These are phyloP conservation scores for Pyralis farinalis DNA, from an alignment of 2,888 invertebrate species.

Conservation along the genomic window DNA sequence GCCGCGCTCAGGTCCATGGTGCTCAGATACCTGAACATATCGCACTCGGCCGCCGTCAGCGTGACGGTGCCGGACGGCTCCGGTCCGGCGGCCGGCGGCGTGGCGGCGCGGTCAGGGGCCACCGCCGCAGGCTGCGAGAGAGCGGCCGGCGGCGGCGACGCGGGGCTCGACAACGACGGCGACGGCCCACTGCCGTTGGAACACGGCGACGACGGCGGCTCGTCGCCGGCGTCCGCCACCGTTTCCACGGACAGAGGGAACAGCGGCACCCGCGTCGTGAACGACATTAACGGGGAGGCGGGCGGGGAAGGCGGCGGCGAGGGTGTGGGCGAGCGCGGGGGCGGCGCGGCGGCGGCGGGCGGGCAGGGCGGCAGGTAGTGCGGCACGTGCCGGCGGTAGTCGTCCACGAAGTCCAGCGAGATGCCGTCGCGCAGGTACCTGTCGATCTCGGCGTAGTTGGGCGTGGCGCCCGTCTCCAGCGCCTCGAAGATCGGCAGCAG, in stretches of 20 bases:
- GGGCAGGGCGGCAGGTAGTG: constrained; percentile 26
- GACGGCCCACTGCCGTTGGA: neutral
- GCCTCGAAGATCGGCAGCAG: constrained; percentile 76
- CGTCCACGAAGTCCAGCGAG: constrained; percentile 60
- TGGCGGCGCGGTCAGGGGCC: constrained; percentile 2
- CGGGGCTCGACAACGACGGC: constrained; percentile 8
- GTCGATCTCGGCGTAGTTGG: constrained; percentile 59
- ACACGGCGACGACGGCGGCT: constrained; percentile 6
- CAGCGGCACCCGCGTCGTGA: neutral
- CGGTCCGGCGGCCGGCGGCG: constrained; percentile 2
- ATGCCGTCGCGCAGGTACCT: constrained; percentile 64
- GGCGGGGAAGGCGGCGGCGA: constrained; percentile 9
- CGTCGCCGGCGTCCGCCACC: neutral
- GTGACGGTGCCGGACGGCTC: constrained; percentile 21
- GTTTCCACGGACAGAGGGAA: neutral
- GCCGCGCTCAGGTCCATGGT: constrained; percentile 41
- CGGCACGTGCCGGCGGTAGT: constrained; percentile 62
- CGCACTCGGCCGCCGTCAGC: constrained; percentile 41
- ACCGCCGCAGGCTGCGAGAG: neutral
- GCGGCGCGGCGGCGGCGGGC: constrained; percentile 8
- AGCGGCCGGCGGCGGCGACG: constrained; percentile 1
- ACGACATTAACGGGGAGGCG: constrained; percentile 2
- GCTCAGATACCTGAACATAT: constrained; percentile 40
- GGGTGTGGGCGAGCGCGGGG: constrained; percentile 11
- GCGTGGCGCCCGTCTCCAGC: constrained; percentile 72